phyloP scores from a whole-genome alignment of 2,113 vertebrate genomes.

The Corythoichthys intestinalis region DNA sequence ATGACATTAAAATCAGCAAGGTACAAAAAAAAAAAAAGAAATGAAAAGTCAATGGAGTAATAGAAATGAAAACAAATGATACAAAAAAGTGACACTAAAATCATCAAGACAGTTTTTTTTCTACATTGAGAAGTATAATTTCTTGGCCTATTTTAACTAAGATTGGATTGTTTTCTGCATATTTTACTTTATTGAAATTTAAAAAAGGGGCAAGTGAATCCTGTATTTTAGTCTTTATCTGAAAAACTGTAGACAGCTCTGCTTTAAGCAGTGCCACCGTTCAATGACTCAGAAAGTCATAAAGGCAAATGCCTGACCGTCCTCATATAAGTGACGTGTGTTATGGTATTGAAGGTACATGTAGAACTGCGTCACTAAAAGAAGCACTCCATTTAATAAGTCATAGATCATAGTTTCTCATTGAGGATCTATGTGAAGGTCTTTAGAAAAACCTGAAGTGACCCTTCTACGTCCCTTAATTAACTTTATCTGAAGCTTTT shows the following conservation, averaged over 20 bases:
- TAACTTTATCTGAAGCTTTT: slow-evolving; percentile 58
- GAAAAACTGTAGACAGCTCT: neutral
- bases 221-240: neutral
- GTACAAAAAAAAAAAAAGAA: too few relatives aligned
- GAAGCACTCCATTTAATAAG: slow-evolving; percentile 25
- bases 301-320: neutral
- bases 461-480: slow-evolving; percentile 27
- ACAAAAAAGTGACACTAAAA: too few relatives aligned
- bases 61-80: too few relatives aligned
- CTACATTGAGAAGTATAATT: too few relatives aligned
- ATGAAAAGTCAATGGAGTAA: too few relatives aligned
- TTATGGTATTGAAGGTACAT: neutral
- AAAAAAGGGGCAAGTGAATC: neutral
- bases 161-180: too few relatives aligned
- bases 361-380: neutral
- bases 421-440: slow-evolving; percentile 30
- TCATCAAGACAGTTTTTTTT: too few relatives aligned
- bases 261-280: neutral
- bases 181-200: too few relatives aligned
- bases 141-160: too few relatives aligned
- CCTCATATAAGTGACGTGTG: neutral
- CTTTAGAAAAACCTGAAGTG: slow-evolving; percentile 5
- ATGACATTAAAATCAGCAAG: too few relatives aligned
- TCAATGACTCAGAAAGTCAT: neutral
- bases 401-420: slow-evolving; percentile 26